phyloP scores from a whole-genome alignment of 2,113 vertebrate genomes.

The Istiophorus platypterus region DNA sequence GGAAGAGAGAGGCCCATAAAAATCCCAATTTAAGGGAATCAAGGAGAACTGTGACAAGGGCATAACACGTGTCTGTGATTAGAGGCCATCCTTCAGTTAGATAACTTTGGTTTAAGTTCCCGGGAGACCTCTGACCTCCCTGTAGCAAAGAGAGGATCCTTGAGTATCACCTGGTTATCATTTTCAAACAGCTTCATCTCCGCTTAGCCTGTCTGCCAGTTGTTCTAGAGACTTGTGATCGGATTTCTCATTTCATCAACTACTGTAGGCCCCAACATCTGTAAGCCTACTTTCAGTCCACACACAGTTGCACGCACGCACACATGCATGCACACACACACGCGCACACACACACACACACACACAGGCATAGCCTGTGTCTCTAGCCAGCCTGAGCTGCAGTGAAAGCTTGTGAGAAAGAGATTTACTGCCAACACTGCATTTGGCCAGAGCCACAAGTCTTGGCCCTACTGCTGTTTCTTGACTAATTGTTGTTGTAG shows the following conservation, averaged over 20 bases:
- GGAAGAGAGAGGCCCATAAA: not conserved
- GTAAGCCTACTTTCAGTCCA: conserved; percentile 19
- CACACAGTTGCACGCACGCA: conserved; percentile 18
- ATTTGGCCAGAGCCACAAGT: conserved; percentile 35
- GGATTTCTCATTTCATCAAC: conserved; percentile 25
- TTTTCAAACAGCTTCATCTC: conserved; percentile 15
- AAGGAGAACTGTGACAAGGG: not conserved
- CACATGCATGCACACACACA: conserved; percentile 10
- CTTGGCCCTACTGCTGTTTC: conserved; percentile 36
- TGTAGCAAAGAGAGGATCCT: not conserved
- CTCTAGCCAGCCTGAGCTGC: conserved; percentile 22
- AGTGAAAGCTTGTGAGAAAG: conserved; percentile 21
- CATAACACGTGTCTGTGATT: not conserved
- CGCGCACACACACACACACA: conserved; percentile 16
- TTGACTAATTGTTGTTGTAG: conserved; percentile 41
- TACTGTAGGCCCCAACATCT: conserved; percentile 39
- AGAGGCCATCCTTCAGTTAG: not conserved
- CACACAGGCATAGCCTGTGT: conserved; percentile 27
- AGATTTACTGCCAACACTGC: conserved; percentile 52
- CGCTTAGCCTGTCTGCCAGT: conserved; percentile 20
- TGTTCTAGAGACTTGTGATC: conserved; percentile 11
- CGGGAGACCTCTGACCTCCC: not conserved
- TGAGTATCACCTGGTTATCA: conserved; percentile 3
- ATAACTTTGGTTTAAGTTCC: not conserved
- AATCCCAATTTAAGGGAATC: not conserved